Evolutionary conservation across 2,797 vertebrate genomes (phyloP), one percentile per base, ranked within the genome.

Genomic region (Siniperca obscura): DNA sequence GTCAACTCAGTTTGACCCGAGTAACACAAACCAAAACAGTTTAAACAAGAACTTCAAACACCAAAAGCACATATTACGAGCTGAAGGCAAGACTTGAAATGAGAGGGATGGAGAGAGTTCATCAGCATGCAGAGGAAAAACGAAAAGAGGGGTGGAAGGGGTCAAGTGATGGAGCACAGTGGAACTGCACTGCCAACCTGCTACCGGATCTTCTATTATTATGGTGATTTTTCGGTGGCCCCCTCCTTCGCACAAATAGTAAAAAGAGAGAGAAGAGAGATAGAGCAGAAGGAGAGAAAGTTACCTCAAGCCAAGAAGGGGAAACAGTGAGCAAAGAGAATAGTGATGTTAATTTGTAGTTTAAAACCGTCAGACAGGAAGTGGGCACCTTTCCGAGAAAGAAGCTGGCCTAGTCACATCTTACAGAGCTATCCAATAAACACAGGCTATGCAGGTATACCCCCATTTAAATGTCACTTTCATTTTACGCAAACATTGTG

Each of bases 181-280:
- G 75, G 76, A 86, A 91, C 89, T 86, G 92, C 48, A 94, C 95
- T 86, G 95, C 97, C 96, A 97, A 99, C 98, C 98, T 99, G 97
- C 98, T 87, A 98, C 95, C 48, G 98, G 98, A 89, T 99, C 98
- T 95, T 99, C 98, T 93, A 99, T 96, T 96, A 99, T 99, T 96
- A 99, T 97, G 96, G 97, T 98, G 97, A 99, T 98, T 96, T 97
- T 97, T 96, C 98, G 96, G 94, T 95, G 96, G 92, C 95, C 95
- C 92, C 96, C 97, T 98, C 93, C 95, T 96, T 95, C 30, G 89
- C 77, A 92, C 55, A 88, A 82, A 91, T 82, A 89, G 82, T 90
- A 50, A 53, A 87, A 60, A 77, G 57, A 87, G 82, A 89, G 73
- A 91, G 27, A 48, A 87, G 40, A 77, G 81, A 86, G 59, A 87